These are phyloP conservation scores for Excalfactoria chinensis DNA, from an alignment of 2,113 vertebrate species.

Conservation along the genomic window DNA sequence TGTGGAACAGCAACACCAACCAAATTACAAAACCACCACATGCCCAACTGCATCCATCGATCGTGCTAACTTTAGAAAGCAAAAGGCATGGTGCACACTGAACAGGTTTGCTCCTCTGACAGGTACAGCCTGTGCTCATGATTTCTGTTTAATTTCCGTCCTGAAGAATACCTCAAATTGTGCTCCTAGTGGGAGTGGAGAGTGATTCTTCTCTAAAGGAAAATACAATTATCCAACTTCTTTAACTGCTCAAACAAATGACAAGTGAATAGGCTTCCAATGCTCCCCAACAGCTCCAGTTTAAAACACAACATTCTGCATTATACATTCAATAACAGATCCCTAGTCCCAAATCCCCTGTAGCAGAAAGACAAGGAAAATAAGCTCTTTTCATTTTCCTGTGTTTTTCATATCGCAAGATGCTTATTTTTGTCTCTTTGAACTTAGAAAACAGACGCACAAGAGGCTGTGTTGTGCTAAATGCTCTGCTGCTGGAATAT, in stretches of 20 bases:
- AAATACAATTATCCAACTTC: conserved; percentile 53
- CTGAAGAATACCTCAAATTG: conserved; percentile 27
- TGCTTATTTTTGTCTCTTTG: conserved; percentile 30
- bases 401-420: background rate
- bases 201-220: conserved; percentile 22
- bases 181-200: background rate
- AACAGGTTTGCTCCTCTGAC: conserved; percentile 39
- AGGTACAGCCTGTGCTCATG: conserved; percentile 6
- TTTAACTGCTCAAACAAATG: conserved; percentile 47
- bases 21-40: too few relatives aligned
- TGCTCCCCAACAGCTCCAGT: background rate
- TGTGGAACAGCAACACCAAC: too few relatives aligned
- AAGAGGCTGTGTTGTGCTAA: background rate
- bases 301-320: conserved; percentile 43
- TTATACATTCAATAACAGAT: conserved; percentile 52
- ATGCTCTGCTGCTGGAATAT: conserved; percentile 26
- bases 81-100: background rate
- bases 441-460: conserved; percentile 13
- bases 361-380: background rate
- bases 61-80: conserved; percentile 29
- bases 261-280: conserved; percentile 32
- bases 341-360: conserved; percentile 29
- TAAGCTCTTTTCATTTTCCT: background rate
- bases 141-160: conserved; percentile 44
- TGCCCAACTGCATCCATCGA: background rate